Percentiles rank a stretch among this genome's conserved stretches.
Conservation (phyloP, 2,797 vertebrate genomes). For the Hyperoplus immaculatus region DNA sequence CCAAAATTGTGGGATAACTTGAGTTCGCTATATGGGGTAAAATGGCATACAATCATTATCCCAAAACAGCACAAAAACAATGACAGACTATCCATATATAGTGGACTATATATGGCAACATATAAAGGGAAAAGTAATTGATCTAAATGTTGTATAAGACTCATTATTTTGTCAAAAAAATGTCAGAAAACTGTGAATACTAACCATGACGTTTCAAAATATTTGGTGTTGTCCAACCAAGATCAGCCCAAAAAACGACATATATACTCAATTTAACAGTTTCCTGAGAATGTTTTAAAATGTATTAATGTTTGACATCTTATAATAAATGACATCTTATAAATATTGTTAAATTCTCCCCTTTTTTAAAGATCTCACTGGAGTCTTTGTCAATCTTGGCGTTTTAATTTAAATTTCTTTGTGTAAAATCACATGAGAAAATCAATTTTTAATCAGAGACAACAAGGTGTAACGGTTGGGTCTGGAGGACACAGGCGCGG, state of each 20-base stretch:
- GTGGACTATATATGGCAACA: not conserved
- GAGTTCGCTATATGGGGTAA: not conserved
- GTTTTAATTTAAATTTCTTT: too few species aligned
- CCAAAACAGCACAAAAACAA: not conserved
- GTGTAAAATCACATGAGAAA: too few species aligned
- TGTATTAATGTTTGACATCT: too few species aligned
- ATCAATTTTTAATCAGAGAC: too few species aligned
- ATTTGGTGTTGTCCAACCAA: not conserved
- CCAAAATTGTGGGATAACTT: not conserved
- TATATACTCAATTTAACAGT: not conserved
- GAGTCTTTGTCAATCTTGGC: too few species aligned
- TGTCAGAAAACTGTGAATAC: not conserved
- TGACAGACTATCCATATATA: not conserved
- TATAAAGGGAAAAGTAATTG: not conserved
- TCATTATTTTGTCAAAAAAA: not conserved
- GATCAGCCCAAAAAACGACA: not conserved
- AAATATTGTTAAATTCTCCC: too few species aligned
- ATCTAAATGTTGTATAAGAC: not conserved
- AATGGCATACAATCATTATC: not conserved
- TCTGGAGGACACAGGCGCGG: too few species aligned
- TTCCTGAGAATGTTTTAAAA: not conserved
- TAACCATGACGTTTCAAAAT: not conserved
- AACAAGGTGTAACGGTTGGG: too few species aligned
- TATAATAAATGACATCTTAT: too few species aligned
- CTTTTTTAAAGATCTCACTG: too few species aligned